Conservation (phyloP, 2,797 vertebrate species). For the Decapterus maruadsi region DNA sequence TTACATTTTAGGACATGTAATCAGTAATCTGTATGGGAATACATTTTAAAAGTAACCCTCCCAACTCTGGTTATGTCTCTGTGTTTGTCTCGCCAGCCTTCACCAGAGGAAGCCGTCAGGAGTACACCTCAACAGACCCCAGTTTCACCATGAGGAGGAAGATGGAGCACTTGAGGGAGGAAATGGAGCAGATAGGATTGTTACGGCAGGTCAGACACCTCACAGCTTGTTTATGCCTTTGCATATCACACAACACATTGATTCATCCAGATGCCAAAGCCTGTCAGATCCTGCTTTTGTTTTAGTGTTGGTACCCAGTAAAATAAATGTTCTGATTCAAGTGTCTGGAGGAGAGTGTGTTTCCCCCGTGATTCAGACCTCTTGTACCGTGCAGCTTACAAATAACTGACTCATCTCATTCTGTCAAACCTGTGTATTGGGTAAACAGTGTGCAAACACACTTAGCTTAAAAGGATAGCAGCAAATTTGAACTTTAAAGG, state of each 20-base stretch:
- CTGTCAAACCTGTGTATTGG: neutral
- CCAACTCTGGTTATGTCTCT: too few relatives aligned
- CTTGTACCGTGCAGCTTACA: neutral
- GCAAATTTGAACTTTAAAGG: too few relatives aligned
- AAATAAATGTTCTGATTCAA: neutral
- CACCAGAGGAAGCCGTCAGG: constrained; percentile 89
- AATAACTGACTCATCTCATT: neutral
- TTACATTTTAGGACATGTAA: too few relatives aligned
- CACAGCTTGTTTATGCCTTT: constrained; percentile 18
- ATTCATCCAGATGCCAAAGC: constrained; percentile 2
- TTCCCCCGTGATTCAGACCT: neutral
- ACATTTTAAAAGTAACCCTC: too few relatives aligned
- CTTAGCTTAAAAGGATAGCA: neutral
- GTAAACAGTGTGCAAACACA: too few relatives aligned
- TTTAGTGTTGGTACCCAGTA: neutral
- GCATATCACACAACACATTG: neutral
- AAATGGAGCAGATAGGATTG: constrained; percentile 94
- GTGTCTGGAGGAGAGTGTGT: neutral
- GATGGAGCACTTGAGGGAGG: constrained; percentile 98
- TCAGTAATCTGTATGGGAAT: too few relatives aligned
- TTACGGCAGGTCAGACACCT: constrained; percentile 89
- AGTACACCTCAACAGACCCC: constrained; percentile 90
- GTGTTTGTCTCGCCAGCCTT: constrained; percentile 85
- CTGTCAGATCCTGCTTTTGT: constrained; percentile 33
- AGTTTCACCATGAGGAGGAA: constrained; percentile 99